Conservation (phyloP, 1,140 invertebrate species). For the Lepidostoma basale region DNA sequence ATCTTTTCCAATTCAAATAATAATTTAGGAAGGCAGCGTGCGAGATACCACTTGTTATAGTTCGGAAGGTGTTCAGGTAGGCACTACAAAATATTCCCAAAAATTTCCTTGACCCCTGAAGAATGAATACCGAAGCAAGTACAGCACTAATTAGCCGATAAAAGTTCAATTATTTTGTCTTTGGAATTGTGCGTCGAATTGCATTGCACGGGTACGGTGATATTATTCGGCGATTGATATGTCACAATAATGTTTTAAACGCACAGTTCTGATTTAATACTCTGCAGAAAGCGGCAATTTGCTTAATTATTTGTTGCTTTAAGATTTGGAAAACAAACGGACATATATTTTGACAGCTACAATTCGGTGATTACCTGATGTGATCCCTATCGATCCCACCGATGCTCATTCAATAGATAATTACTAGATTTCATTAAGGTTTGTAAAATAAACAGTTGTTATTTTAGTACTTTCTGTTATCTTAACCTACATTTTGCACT, state of each 20-base stretch:
- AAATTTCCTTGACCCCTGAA: background rate
- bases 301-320: background rate
- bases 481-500: background rate
- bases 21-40: too few relatives aligned
- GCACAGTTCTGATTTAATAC: constrained; percentile 27
- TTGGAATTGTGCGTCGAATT: constrained; percentile 26
- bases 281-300: background rate
- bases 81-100: background rate
- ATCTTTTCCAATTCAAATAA: background rate
- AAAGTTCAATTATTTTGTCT: constrained; percentile 27
- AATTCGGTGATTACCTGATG: constrained; percentile 20
- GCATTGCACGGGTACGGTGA: too few relatives aligned
- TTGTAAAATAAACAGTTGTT: constrained; percentile 24
- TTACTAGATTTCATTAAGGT: constrained; percentile 25
- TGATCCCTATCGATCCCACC: constrained; percentile 23
- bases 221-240: constrained; percentile 33
- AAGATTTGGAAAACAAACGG: background rate
- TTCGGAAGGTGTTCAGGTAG: too few relatives aligned
- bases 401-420: constrained; percentile 24
- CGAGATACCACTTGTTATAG: too few relatives aligned
- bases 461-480: background rate
- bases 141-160: constrained; percentile 29
- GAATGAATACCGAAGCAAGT: constrained; percentile 3
- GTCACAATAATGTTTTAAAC: constrained; percentile 34
- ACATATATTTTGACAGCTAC: constrained; percentile 6